These are phyloP conservation scores for Leucoptera coffeella DNA, from an alignment of 2,888 invertebrate genomes.

Conservation along the genomic window DNA sequence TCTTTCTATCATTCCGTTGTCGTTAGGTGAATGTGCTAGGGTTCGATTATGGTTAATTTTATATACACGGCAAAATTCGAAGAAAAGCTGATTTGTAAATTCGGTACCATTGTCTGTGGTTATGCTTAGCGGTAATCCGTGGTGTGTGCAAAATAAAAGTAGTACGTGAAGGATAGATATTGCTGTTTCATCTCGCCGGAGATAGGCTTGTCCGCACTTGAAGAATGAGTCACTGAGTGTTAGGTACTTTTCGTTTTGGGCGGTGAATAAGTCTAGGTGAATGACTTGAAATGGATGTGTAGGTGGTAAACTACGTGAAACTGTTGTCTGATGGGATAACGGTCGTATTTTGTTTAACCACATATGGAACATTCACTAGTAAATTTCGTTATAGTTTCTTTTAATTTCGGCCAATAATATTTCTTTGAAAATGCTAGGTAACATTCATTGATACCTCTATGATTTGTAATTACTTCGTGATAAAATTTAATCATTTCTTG, in stretches of 20 bases:
- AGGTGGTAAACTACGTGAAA: too few relatives aligned
- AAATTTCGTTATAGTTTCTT: constrained; percentile 2
- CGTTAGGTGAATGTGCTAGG: too few relatives aligned
- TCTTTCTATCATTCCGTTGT: too few relatives aligned
- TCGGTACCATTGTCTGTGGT: constrained; percentile 2
- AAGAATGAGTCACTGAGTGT: neutral
- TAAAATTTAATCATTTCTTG: constrained; percentile 1
- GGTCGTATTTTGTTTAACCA: constrained; percentile 7
- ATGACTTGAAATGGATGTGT: too few relatives aligned
- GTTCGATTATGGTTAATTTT: too few relatives aligned
- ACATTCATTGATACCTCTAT: constrained; percentile 3
- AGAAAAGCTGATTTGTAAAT: constrained; percentile 1
- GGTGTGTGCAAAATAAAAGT: neutral
- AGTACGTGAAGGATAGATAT: too few relatives aligned
- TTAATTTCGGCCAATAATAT: constrained; percentile 4
- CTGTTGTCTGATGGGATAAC: too few relatives aligned
- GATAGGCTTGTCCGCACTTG: constrained; percentile 1
- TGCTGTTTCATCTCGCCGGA: neutral
- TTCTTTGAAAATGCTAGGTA: constrained; percentile 2
- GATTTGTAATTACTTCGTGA: constrained; percentile 4
- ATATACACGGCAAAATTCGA: too few relatives aligned
- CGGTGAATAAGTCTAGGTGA: too few relatives aligned
- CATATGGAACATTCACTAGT: constrained; percentile 4
- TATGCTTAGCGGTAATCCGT: neutral
- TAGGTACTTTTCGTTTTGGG: too few relatives aligned